Evolutionary conservation across 2,888 invertebrate genomes (phyloP).

Genomic region (Nyleta sp.): DNA sequence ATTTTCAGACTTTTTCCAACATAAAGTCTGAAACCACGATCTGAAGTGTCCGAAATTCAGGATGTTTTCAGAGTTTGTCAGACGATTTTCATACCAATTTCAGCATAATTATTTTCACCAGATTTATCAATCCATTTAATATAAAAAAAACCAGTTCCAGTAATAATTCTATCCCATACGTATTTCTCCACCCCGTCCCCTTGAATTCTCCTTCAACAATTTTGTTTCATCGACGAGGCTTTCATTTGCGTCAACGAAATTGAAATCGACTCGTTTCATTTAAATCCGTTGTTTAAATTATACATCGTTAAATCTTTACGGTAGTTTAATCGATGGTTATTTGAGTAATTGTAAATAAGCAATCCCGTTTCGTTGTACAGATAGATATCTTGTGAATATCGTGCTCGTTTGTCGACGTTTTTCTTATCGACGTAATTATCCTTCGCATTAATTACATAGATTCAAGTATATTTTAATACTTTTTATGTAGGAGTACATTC

Average conservation of each 20-base stretch:
- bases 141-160: too few species aligned
- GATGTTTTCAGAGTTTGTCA: too few species aligned
- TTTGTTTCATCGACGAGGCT: background rate
- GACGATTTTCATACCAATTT: too few species aligned
- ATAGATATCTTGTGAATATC: conserved; percentile 17
- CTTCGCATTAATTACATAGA: conserved; percentile 33
- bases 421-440: conserved; percentile 21
- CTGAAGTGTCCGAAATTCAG: too few species aligned
- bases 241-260: conserved; percentile 18
- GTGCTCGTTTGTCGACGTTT: conserved; percentile 14
- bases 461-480: conserved; percentile 47
- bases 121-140: too few species aligned
- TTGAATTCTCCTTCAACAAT: too few species aligned
- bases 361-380: conserved; percentile 17
- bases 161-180: too few species aligned
- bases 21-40: too few species aligned
- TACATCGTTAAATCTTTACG: conserved; percentile 22
- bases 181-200: too few species aligned
- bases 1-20: too few species aligned
- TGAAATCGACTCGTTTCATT: conserved; percentile 16
- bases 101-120: too few species aligned
- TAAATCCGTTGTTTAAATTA: conserved; percentile 7
- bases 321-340: conserved; percentile 8
- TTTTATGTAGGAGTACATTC: conserved; percentile 16
- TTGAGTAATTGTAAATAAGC: conserved; percentile 31